Percentiles rank a stretch among this genome's conserved stretches.
phyloP scores from a whole-genome alignment of 2,888 invertebrate genomes.

The Aporophyla lueneburgensis region DNA sequence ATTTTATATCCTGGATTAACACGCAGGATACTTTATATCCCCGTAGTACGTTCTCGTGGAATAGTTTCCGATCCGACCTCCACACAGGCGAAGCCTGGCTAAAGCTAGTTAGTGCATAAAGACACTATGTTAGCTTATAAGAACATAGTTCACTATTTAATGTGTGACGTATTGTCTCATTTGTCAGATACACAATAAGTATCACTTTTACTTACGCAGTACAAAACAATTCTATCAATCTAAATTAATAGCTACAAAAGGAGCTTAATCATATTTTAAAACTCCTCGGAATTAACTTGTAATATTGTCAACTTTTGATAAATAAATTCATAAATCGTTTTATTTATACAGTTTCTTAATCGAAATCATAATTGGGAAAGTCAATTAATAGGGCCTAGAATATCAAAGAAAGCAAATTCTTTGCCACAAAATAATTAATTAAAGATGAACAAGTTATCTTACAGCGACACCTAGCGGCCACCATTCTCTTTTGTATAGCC shows the following conservation, averaged over 20 bases:
- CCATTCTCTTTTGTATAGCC: conserved; percentile 87
- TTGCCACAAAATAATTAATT: conserved; percentile 89
- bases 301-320: conserved; percentile 49
- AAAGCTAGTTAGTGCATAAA: not conserved
- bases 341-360: conserved; percentile 78
- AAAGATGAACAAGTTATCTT: conserved; percentile 89
- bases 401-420: conserved; percentile 87
- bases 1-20: too few relatives aligned
- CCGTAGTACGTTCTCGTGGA: too few relatives aligned
- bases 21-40: too few relatives aligned
- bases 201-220: conserved; percentile 10
- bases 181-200: not conserved
- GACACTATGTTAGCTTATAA: not conserved
- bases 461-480: conserved; percentile 88
- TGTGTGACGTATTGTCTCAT: not conserved
- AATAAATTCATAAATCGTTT: conserved; percentile 66
- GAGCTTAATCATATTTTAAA: conserved; percentile 33
- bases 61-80: too few relatives aligned
- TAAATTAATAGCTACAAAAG: conserved; percentile 16
- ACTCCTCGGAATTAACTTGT: conserved; percentile 33
- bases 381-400: conserved; percentile 79
- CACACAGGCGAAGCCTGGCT: too few relatives aligned
- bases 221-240: conserved; percentile 20
- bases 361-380: conserved; percentile 81
- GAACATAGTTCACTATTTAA: not conserved